Evolutionary conservation across 37 sponge, comb jelly and placozoan genomes (phyloP).

Genomic region (Cliona cf. orientalis): DNA sequence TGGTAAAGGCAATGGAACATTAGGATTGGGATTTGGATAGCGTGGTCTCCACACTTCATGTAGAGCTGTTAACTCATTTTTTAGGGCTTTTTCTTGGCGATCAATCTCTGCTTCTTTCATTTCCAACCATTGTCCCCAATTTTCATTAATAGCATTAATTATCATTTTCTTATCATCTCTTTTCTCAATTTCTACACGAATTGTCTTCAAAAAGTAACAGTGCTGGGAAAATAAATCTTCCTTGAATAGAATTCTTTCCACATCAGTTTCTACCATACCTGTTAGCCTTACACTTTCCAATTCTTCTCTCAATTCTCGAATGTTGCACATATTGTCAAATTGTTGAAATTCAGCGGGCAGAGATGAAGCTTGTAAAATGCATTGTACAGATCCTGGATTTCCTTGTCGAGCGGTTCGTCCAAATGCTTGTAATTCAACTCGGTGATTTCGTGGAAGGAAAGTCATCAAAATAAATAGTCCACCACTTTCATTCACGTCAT

Average conservation of each 20-base stretch:
- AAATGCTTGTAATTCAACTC: slow-evolving; percentile 49
- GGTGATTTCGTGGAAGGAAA: slow-evolving; percentile 12
- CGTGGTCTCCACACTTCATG: no score
- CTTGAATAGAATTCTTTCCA: not conserved
- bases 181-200: not conserved
- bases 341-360: not conserved
- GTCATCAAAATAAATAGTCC: slow-evolving; percentile 32
- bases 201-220: not conserved
- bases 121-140: slow-evolving; percentile 3
- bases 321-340: not conserved
- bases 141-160: not conserved
- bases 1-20: not conserved
- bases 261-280: slow-evolving; percentile 5
- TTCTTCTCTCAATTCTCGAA: not conserved
- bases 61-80: not conserved
- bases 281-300: not conserved
- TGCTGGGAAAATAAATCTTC: slow-evolving; percentile 12
- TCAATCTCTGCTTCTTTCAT: not conserved
- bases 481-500: slow-evolving; percentile 24
- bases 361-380: not conserved
- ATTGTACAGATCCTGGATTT: slow-evolving; percentile 1
- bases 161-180: slow-evolving; percentile 5
- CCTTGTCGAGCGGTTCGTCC: slow-evolving; percentile 33
- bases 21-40: not conserved
- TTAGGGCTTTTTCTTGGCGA: not conserved